These are phyloP conservation scores for Calonectris borealis DNA, from an alignment of 2,113 vertebrate genomes.

Conservation along the genomic window DNA sequence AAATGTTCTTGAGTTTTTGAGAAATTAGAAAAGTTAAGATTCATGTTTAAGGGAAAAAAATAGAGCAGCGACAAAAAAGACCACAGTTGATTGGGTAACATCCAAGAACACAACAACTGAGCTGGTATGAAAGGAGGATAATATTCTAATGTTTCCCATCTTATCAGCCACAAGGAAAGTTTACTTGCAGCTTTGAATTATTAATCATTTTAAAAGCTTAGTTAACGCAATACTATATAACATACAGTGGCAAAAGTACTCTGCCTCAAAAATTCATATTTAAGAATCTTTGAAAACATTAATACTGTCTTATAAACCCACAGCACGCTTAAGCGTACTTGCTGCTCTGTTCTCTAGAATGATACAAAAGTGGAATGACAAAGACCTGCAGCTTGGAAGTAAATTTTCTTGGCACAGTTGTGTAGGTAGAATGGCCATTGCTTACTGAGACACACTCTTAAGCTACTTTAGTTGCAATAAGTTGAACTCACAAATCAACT, in stretches of 20 bases:
- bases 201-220: not conserved
- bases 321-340: fast-evolving
- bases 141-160: not conserved
- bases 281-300: not conserved
- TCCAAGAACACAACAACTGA: not conserved
- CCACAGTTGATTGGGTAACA: not conserved
- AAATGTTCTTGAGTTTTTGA: not conserved
- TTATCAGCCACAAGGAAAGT: not conserved
- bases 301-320: not conserved
- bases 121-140: not conserved
- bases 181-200: not conserved
- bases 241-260: not conserved
- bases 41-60: not conserved
- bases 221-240: not conserved
- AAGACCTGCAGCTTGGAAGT: not conserved
- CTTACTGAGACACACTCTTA: not conserved
- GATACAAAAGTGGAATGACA: not conserved
- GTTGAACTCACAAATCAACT: not conserved
- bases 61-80: not conserved
- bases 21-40: not conserved
- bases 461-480: not conserved
- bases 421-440: not conserved
- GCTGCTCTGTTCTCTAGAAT: not conserved
- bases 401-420: not conserved
- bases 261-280: not conserved